These are phyloP conservation scores for Platygyra sinensis DNA, from an alignment of 64 coral and sea anemone species.

Conservation along the genomic window DNA sequence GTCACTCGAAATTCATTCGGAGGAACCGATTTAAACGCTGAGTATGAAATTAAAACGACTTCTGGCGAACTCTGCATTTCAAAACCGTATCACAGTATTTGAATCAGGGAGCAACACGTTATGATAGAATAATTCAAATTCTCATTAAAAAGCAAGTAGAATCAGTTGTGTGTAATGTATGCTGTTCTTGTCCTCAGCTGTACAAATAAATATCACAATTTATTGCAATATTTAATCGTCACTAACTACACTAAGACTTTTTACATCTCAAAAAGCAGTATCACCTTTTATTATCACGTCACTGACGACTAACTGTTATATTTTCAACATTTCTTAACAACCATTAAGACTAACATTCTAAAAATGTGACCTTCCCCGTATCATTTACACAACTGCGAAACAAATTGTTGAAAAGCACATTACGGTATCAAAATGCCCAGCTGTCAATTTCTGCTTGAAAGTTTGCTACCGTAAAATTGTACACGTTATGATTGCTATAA, in stretches of 20 bases:
- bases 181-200: background rate
- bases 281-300: background rate
- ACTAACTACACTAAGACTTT: background rate
- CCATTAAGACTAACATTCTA: too few species aligned
- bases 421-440: background rate
- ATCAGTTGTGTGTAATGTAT: background rate
- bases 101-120: too few species aligned
- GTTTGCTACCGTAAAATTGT: background rate
- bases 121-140: background rate
- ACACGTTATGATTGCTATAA: background rate
- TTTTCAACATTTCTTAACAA: too few species aligned
- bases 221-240: background rate
- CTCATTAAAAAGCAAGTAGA: background rate
- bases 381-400: background rate
- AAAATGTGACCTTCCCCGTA: too few species aligned
- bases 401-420: background rate
- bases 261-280: background rate
- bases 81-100: too few species aligned
- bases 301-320: too few species aligned
- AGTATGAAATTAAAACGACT: slow-evolving; percentile 54
- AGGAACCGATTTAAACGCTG: slow-evolving; percentile 56
- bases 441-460: background rate
- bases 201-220: background rate
- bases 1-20: slow-evolving; percentile 49
- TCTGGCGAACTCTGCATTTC: slow-evolving; percentile 39